Evolutionary conservation across 2,888 invertebrate genomes (phyloP), one percentile per base, ranked within the genome.

Genomic region (Calameuta idolon): DNA sequence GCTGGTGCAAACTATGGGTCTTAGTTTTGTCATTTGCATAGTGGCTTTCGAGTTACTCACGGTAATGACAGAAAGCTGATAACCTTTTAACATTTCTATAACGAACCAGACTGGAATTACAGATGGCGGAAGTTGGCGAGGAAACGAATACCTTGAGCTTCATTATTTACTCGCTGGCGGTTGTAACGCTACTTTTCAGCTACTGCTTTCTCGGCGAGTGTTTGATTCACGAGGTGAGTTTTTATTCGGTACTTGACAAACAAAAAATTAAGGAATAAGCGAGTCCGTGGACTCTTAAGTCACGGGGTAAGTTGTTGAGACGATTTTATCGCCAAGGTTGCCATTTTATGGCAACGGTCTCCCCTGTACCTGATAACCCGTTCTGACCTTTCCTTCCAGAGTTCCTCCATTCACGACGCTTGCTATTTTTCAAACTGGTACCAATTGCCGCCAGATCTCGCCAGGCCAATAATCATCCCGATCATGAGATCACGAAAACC

Each of bases 131-230:
- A 12, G 79, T 76, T 4, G 83, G 76, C 0, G 77, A 80, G 73
- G 81, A 80, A 35, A 37, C 82, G 73, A 82, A 84, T 30, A 84
- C 83, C 1, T 37, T 84, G 74, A 81, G 82, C 69, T 84, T 84
- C 68, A 55, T 84, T 12, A 81, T 84, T 73, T 84, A 83, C 30
- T 83, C 84, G 4, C 78, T 76, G 37, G 84, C 84, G 11, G 82
- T 83, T 34, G 34, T 83, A 23, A 71, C 84, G 33, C 30, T 84
- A 37, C 82, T 82, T 34, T 84, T 84, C 40, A 84, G 82, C 75
- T 84, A 84, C 69, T 84, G 84, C 69, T 84, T 84, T 37, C 69
- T 84, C 12, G 84, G 84, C 12, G 84, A 84, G 34, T 84, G 84
- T 74, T 68, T 84, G 12, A 85, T 84, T n/a, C 69, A 68, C 12